Conservation (phyloP, 2,113 vertebrate genomes). For the Hippocampus guttulatus region DNA sequence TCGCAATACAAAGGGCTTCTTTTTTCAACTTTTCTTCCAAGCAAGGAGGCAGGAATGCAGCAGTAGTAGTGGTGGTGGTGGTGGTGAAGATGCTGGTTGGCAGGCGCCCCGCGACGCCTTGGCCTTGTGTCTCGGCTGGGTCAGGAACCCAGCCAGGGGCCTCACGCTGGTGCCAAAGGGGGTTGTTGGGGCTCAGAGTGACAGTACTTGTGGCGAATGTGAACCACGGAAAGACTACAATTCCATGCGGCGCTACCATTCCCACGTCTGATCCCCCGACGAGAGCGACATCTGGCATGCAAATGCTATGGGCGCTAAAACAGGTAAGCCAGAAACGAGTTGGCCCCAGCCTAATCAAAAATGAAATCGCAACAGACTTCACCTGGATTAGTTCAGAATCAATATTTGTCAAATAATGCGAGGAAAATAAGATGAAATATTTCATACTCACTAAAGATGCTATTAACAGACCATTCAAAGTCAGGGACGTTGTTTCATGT, state of each 20-base stretch:
- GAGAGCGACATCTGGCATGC: neutral
- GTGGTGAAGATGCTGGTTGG: slow-evolving; percentile 47
- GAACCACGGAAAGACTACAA: neutral
- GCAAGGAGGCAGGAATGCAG: slow-evolving; percentile 50
- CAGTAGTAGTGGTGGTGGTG: neutral
- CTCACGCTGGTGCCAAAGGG: slow-evolving; percentile 56
- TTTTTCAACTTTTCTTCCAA: slow-evolving; percentile 48
- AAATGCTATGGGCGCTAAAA: too few relatives aligned
- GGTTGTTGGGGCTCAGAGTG: slow-evolving; percentile 54
- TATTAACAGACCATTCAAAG: too few relatives aligned
- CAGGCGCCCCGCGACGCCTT: slow-evolving; percentile 40
- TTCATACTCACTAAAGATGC: too few relatives aligned
- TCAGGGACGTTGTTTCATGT: too few relatives aligned
- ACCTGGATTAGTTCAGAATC: too few relatives aligned
- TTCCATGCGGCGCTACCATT: neutral
- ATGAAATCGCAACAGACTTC: too few relatives aligned
- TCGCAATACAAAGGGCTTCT: slow-evolving; percentile 57
- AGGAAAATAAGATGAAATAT: too few relatives aligned
- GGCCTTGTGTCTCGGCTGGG: slow-evolving; percentile 44
- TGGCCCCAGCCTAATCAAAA: too few relatives aligned
- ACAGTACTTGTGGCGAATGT: slow-evolving; percentile 15
- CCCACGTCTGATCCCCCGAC: slow-evolving; percentile 5
- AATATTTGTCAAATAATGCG: too few relatives aligned
- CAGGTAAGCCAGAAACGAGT: too few relatives aligned
- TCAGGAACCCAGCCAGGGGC: slow-evolving; percentile 50